Evolutionary conservation across 1,140 invertebrate species (phyloP).

Genomic region (Anoplolepis gracilipes): DNA sequence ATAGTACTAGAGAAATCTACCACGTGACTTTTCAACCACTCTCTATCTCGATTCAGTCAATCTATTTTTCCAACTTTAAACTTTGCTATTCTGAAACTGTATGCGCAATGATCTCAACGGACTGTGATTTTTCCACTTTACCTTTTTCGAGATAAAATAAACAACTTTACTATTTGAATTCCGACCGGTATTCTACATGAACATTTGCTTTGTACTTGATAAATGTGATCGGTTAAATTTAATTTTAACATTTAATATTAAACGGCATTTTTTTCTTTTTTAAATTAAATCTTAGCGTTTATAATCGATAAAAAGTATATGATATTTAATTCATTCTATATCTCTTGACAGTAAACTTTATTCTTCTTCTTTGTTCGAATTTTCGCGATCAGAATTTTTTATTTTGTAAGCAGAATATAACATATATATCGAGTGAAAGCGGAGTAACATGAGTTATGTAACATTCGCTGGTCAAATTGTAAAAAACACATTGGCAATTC

Average conservation of each 20-base stretch:
- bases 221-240: background rate
- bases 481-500: slow-evolving; percentile 25
- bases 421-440: background rate
- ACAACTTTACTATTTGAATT: background rate
- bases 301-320: background rate
- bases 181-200: background rate
- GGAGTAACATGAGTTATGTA: background rate
- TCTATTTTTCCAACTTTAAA: slow-evolving; percentile 47
- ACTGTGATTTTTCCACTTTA: slow-evolving; percentile 26
- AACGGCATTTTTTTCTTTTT: background rate
- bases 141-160: slow-evolving; percentile 14
- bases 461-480: background rate
- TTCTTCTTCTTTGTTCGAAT: background rate
- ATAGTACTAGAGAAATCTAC: background rate
- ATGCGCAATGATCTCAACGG: slow-evolving; percentile 2
- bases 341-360: background rate
- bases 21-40: slow-evolving; percentile 17
- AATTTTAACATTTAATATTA: background rate
- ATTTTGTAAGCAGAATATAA: background rate
- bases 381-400: background rate
- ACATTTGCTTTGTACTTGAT: background rate
- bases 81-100: slow-evolving; percentile 33
- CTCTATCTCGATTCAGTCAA: slow-evolving; percentile 17
- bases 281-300: slow-evolving; percentile 1
- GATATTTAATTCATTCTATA: background rate